A percentile compares a stretch with the other conserved stretches of the same genome.
Evolutionary conservation across 2,113 vertebrate genomes (phyloP).

Genomic region (Lepus americanus): DNA sequence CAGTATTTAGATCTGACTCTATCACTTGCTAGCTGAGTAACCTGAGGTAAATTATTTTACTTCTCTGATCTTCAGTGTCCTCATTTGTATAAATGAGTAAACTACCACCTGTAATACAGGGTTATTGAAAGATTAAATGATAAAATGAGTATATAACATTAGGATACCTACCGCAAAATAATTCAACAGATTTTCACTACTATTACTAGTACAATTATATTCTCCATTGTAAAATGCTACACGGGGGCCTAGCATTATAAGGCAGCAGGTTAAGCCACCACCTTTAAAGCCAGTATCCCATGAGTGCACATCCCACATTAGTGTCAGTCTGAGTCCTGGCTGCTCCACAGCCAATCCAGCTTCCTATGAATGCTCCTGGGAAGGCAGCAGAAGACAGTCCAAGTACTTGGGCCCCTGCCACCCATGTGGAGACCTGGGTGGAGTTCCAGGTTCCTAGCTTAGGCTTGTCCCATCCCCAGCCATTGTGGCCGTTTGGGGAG

Average conservation of each 20-base stretch:
- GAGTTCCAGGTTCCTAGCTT: too few relatives aligned
- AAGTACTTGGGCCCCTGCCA: too few relatives aligned
- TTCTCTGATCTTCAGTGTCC: background rate
- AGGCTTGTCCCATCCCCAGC: too few relatives aligned
- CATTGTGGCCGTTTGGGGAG: too few relatives aligned
- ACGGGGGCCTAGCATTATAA: background rate
- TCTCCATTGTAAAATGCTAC: conserved; percentile 38
- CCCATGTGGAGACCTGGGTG: too few relatives aligned
- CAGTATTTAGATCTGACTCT: conserved; percentile 5
- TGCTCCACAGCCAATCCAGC: too few relatives aligned
- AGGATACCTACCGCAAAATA: conserved; percentile 11
- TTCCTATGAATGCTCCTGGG: too few relatives aligned
- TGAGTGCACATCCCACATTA: too few relatives aligned
- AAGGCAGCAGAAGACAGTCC: too few relatives aligned
- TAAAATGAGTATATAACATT: conserved; percentile 44
- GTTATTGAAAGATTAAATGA: conserved; percentile 36
- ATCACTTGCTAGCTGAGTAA: conserved; percentile 30
- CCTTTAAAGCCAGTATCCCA: too few relatives aligned
- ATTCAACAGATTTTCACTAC: conserved; percentile 36
- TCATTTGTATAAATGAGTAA: background rate
- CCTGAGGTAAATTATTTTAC: conserved; percentile 37
- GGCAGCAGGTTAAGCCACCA: too few relatives aligned
- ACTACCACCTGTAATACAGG: background rate
- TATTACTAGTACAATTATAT: conserved; percentile 23
- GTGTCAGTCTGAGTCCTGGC: too few relatives aligned